Percentiles rank a stretch among this genome's conserved stretches.
phyloP scores from a whole-genome alignment of 2,888 invertebrate genomes.

The Stenchaetothrips biformis region DNA sequence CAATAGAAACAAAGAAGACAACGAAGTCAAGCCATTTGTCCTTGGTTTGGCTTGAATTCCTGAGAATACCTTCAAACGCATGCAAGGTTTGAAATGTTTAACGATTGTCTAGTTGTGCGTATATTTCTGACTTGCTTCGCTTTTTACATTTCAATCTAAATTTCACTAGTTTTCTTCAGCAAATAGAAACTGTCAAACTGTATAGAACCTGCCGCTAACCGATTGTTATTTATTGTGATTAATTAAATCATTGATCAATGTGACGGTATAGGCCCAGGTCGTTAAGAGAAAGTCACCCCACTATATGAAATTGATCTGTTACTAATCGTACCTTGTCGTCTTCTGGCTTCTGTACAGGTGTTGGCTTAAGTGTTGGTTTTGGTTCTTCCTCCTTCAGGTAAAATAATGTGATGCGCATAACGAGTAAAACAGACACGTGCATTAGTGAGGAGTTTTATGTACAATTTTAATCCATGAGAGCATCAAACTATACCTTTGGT shows the following conservation, averaged over 20 bases:
- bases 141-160: no score
- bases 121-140: no score
- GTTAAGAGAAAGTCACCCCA: not conserved
- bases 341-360: not conserved
- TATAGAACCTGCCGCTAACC: no score
- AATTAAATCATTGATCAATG: not conserved
- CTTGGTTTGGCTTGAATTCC: no score
- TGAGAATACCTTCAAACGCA: no score
- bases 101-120: no score
- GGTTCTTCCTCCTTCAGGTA: not conserved
- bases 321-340: not conserved
- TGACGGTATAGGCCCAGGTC: no score
- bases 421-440: no score
- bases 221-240: not conserved
- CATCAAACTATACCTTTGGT: not conserved
- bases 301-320: not conserved
- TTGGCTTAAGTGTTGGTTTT: not conserved
- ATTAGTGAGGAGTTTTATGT: no score
- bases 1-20: not conserved
- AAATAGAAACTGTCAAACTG: not conserved
- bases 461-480: no score
- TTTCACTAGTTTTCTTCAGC: not conserved
- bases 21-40: not conserved
- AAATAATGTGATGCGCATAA: not conserved
- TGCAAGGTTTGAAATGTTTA: no score